Base-by-base conservation (phyloP, 2,888 invertebrate genomes). In the Scaptomyza reducta region DNA sequence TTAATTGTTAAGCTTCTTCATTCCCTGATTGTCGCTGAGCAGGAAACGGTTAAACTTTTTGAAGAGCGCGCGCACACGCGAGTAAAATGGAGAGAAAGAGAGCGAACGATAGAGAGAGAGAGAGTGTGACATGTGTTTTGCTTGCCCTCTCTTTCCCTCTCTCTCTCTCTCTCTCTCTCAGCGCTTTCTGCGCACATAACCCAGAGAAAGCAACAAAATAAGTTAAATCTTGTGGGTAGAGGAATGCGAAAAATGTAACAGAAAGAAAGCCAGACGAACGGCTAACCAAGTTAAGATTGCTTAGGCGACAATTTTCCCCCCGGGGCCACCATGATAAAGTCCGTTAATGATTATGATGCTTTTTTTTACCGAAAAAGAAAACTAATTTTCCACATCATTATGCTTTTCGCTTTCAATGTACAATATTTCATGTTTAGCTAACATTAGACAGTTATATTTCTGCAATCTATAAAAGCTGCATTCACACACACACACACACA, bases 131-230 rank as follows among this genome's bases (percentile, higher is more conserved):
- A 60, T 27, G 41, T 61, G 57, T 42, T 42, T 51, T 35, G 50
- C 11, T n/a, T 14, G 35, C 33, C 14, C 14, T 27, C 54, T 53
- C 40, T 38, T 31, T 27, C 18, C 41, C 5, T 25, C 29, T 45
- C n/a, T 42, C 53, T 44, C 45, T 29, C 35, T 11, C 14, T 18
- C 35, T 53, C 33, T 45, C 70, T 62, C 44, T 46, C 25, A 38
- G 64, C 78, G 78, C 81, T 56, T 54, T 38, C 56, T 53, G 67
- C 88, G 84, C 84, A 84, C 71, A 87, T 87, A 88, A 84, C 85
- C 83, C 88, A 83, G 88, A 86, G 83, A 88, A 88, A 63, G 84
- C 88, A 87, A 82, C 86, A 87, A 73, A 74, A 82, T 68, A 82
- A 69, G 61, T 50, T 64, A 64, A 61, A 66, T 53, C 29, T 51